Conservation (phyloP, 2,888 invertebrate genomes). For the Noctua comes region DNA sequence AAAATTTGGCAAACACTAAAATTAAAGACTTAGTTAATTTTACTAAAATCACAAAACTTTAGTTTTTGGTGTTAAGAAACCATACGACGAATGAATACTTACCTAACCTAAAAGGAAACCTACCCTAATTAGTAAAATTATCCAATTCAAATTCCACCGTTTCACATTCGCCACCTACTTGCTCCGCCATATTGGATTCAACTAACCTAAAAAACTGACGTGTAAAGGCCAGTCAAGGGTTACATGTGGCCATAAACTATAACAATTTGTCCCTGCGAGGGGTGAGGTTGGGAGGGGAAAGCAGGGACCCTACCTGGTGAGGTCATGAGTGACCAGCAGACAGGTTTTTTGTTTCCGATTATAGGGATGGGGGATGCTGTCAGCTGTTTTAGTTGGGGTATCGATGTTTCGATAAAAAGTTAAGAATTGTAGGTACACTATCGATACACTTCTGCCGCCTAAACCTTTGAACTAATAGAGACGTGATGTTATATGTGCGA, state of each 20-base stretch:
- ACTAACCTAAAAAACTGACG: slow-evolving; percentile 34
- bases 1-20: neutral
- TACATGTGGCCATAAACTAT: slow-evolving; percentile 68
- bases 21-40: neutral
- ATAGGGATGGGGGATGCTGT: slow-evolving; percentile 70
- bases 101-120: neutral
- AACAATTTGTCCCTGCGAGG: slow-evolving; percentile 71
- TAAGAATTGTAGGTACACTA: neutral
- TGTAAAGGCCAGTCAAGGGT: slow-evolving; percentile 58
- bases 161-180: slow-evolving; percentile 15
- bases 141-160: slow-evolving; percentile 23
- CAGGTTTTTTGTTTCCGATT: slow-evolving; percentile 81
- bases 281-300: slow-evolving; percentile 34
- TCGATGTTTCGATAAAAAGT: slow-evolving; percentile 52
- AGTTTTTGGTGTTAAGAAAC: neutral
- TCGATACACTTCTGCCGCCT: neutral
- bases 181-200: slow-evolving; percentile 22
- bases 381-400: slow-evolving; percentile 71
- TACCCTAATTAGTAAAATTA: slow-evolving; percentile 29
- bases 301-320: slow-evolving; percentile 77
- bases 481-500: neutral
- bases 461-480: neutral
- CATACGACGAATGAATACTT: neutral
- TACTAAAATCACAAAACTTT: neutral
- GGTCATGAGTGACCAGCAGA: slow-evolving; percentile 82